Conservation (phyloP, 64 coral and sea anemone species). For the Acropora tenuis region DNA sequence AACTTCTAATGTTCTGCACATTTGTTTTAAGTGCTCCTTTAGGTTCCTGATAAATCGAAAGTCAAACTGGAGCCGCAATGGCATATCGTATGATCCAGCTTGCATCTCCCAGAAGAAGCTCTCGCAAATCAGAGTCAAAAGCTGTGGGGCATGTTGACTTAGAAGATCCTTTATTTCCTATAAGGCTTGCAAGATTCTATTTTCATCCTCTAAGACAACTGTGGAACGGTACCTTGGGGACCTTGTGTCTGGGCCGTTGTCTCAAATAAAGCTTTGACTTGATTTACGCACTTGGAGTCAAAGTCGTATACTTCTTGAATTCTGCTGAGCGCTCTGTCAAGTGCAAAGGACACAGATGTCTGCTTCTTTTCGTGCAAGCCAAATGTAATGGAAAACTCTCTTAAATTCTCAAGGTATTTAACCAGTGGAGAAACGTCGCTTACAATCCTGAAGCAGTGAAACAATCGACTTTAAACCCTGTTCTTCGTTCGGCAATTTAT, state of each 20-base stretch:
- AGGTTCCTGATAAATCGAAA: background rate
- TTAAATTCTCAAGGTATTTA: conserved; percentile 54
- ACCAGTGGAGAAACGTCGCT: conserved; percentile 55
- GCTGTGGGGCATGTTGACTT: conserved; percentile 18
- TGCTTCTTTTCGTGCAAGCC: conserved; percentile 72
- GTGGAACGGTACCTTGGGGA: conserved; percentile 50
- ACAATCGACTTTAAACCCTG: conserved; percentile 44
- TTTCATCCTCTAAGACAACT: conserved; percentile 60
- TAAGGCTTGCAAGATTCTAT: conserved; percentile 46
- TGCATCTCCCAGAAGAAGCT: background rate
- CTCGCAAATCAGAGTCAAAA: background rate
- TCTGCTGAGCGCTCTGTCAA: conserved; percentile 61
- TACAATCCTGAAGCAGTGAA: conserved; percentile 55
- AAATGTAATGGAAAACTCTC: conserved; percentile 55
- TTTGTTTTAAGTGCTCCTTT: background rate
- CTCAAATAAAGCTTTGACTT: conserved; percentile 53
- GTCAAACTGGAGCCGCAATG: background rate
- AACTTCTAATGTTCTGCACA: background rate
- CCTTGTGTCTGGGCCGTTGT: conserved; percentile 55
- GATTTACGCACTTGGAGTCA: conserved; percentile 46
- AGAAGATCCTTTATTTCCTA: conserved; percentile 43
- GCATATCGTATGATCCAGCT: background rate
- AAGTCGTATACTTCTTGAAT: conserved; percentile 64
- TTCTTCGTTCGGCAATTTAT: conserved; percentile 51
- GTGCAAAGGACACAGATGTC: conserved; percentile 19